Evolutionary conservation across 1,140 invertebrate genomes (phyloP), one percentile per base, ranked within the genome.

Genomic region (Nasonia vitripennis): DNA sequence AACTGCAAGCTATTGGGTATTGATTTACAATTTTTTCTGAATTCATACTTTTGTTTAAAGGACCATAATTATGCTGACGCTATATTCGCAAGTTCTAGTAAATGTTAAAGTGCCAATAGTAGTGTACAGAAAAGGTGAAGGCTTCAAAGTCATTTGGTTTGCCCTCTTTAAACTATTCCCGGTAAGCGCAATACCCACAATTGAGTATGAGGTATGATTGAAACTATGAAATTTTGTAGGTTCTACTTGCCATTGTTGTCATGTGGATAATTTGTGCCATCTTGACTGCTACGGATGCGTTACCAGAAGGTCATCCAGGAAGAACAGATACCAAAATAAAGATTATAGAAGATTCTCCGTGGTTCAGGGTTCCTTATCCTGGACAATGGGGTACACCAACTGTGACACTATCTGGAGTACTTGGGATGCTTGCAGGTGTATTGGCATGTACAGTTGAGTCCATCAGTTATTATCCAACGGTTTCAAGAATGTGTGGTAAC

Each of bases 381-480:
- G 95, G 96, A 83, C 97, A 98, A 91, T 98, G 98, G 97, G 98
- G 98, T 3, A 80, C 94, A 14, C 97, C 98, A 0, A 98, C 96
- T 0, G 95, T 97, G 0, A 96, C 94, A 73, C 92, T 95, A 10
- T 95, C 95, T 1, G 96, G 96, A 1, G 96, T 97, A 11, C 92
- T 98, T 27, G 97, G 97, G 0, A 97, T 98, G 96, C 87, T 98
- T 70, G 97, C 97, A 10, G 97, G 97, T 0, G 96, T 98, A 6
- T 89, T 98, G 10, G 96, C 97, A 1, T 97, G 97, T 75, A 96
- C 96, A 0, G 96, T 98, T 10, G 97, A 98, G 92, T 97, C 97
- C 1, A 95, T 98, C 80, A 97, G 97, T 88, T 98, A 98, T 92
- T 98, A 98, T 92, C 97, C 97, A 70, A 97, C 97, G 5, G 97